phyloP scores from a whole-genome alignment of 2,888 invertebrate genomes.

The Eupithecia dodoneata region DNA sequence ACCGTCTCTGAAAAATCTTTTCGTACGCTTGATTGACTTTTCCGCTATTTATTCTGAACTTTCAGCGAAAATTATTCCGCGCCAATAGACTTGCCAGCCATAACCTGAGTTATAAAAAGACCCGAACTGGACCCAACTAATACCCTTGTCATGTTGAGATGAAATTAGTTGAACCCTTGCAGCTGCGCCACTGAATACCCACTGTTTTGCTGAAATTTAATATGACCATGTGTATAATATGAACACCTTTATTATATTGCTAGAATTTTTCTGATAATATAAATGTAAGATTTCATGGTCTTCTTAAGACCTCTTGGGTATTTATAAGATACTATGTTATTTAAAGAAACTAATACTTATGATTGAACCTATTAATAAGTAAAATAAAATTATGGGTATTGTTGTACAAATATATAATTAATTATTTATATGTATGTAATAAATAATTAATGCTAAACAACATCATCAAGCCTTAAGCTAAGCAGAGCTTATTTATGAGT shows the following conservation, averaged over 20 bases:
- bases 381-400: too few relatives aligned
- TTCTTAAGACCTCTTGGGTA: too few relatives aligned
- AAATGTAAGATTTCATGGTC: too few relatives aligned
- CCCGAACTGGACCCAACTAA: conserved; percentile 75
- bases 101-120: conserved; percentile 79
- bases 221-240: conserved; percentile 61
- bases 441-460: too few relatives aligned
- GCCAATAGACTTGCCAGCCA: conserved; percentile 59
- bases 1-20: background rate
- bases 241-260: conserved; percentile 25
- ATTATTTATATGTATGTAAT: too few relatives aligned
- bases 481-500: too few relatives aligned
- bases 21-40: conserved; percentile 16
- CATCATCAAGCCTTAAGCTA: too few relatives aligned
- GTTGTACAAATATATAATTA: too few relatives aligned
- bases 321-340: too few relatives aligned
- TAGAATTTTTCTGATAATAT: too few relatives aligned
- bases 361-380: too few relatives aligned
- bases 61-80: conserved; percentile 58
- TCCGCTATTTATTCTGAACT: conserved; percentile 28
- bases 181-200: conserved; percentile 71
- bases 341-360: too few relatives aligned
- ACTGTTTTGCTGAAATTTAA: conserved; percentile 76
- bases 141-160: conserved; percentile 82
- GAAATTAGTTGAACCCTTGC: conserved; percentile 80